These are phyloP conservation scores for Anhinga rufa DNA, from an alignment of 2,113 vertebrate species.

Conservation along the genomic window DNA sequence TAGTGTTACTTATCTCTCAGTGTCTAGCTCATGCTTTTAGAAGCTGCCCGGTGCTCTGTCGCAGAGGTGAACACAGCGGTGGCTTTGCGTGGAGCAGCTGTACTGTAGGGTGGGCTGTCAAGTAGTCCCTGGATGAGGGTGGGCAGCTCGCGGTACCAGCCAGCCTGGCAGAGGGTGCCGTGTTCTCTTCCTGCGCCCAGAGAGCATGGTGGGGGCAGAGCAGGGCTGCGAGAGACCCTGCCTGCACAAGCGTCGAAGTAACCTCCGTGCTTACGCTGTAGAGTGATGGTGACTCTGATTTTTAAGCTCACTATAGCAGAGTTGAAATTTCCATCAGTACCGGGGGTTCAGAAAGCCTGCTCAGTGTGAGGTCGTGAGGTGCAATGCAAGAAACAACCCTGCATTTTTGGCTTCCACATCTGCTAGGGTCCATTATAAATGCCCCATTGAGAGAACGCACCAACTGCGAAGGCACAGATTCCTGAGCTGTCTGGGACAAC, in stretches of 20 bases:
- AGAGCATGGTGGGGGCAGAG: neutral
- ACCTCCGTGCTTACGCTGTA: rapidly evolving
- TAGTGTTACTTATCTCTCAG: rapidly evolving
- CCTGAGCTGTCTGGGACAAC: neutral
- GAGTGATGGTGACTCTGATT: neutral
- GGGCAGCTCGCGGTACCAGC: neutral
- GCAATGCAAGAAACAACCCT: neutral
- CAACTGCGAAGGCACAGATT: neutral
- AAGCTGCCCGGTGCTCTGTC: neutral
- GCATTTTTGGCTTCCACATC: neutral
- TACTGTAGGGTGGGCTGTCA: neutral
- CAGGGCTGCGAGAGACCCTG: neutral
- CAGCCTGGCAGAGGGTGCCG: neutral
- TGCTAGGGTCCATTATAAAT: neutral
- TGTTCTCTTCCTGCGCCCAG: neutral
- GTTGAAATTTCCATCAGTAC: neutral
- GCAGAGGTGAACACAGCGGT: neutral
- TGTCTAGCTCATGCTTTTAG: neutral
- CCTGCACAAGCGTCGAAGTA: rapidly evolving
- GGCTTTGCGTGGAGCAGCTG: neutral
- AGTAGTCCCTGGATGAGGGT: rapidly evolving
- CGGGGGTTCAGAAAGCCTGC: neutral
- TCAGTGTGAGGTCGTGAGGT: neutral
- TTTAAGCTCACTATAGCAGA: neutral
- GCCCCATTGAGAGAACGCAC: neutral